These are phyloP conservation scores for Nomada flava DNA, from an alignment of 2,888 invertebrate species.

Conservation along the genomic window DNA sequence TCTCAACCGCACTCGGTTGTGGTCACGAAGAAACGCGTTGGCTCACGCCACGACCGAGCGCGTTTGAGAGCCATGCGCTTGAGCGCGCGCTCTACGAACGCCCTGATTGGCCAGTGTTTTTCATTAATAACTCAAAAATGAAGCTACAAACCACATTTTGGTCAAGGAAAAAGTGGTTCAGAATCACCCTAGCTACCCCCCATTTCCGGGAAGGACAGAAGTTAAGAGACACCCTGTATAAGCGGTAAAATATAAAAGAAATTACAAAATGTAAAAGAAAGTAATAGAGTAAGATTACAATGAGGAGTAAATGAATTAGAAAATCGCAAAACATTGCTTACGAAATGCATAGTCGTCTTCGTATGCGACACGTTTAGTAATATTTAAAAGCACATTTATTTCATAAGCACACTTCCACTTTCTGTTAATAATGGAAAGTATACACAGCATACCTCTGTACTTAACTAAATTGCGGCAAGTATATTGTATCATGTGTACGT, in stretches of 20 bases:
- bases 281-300: background rate
- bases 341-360: slow-evolving; percentile 46
- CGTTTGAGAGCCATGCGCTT: no score
- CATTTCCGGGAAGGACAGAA: no score
- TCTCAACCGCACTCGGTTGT: no score
- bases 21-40: no score
- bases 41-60: no score
- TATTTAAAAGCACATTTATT: slow-evolving; percentile 12
- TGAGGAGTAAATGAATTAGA: slow-evolving; percentile 3
- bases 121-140: no score
- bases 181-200: no score
- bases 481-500: slow-evolving; percentile 75
- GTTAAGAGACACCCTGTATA: no score
- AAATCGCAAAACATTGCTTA: slow-evolving; percentile 11
- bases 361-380: slow-evolving; percentile 54
- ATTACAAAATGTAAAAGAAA: background rate
- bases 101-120: no score
- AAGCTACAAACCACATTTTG: no score
- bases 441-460: slow-evolving; percentile 76
- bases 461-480: slow-evolving; percentile 68
- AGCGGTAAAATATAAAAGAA: slow-evolving; percentile 13
- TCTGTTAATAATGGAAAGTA: slow-evolving; percentile 74
- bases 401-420: slow-evolving; percentile 66
- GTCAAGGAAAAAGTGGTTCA: no score
- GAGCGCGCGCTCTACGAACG: no score